A percentile compares a stretch with the other conserved stretches of the same genome.
Conservation (phyloP, 2,797 vertebrate genomes). For the Taeniopygia guttata region DNA sequence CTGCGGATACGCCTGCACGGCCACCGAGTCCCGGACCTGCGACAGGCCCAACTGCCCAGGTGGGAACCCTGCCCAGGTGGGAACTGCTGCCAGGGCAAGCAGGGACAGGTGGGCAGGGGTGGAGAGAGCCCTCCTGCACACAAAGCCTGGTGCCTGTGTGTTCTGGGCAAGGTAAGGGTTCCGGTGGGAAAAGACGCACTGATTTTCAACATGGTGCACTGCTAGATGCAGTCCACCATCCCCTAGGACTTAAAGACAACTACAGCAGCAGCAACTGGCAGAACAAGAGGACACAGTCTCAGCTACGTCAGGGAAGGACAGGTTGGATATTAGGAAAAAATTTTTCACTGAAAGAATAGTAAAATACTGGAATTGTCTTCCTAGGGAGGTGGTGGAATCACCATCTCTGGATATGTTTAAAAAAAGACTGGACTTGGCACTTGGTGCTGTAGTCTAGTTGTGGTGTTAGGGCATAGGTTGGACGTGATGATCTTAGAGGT, state of each 20-base stretch:
- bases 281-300: too few species aligned
- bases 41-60: conserved; percentile 92
- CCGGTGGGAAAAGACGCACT: fast-evolving
- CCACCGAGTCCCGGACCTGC: conserved; percentile 92
- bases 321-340: too few species aligned
- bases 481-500: too few species aligned
- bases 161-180: fast-evolving
- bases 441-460: too few species aligned
- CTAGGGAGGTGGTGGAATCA: too few species aligned
- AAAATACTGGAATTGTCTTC: too few species aligned
- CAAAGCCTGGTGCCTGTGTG: fast-evolving
- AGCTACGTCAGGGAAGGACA: too few species aligned
- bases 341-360: too few species aligned
- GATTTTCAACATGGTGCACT: background rate
- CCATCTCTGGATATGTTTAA: too few species aligned
- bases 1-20: conserved; percentile 92
- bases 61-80: conserved; percentile 80
- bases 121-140: background rate
- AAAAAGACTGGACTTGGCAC: too few species aligned
- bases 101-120: fast-evolving
- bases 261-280: too few species aligned
- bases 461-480: too few species aligned
- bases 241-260: background rate
- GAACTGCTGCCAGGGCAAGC: fast-evolving
- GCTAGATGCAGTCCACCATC: background rate